Base-by-base conservation (phyloP, 2,888 invertebrate species). In the Phasia obesa region DNA sequence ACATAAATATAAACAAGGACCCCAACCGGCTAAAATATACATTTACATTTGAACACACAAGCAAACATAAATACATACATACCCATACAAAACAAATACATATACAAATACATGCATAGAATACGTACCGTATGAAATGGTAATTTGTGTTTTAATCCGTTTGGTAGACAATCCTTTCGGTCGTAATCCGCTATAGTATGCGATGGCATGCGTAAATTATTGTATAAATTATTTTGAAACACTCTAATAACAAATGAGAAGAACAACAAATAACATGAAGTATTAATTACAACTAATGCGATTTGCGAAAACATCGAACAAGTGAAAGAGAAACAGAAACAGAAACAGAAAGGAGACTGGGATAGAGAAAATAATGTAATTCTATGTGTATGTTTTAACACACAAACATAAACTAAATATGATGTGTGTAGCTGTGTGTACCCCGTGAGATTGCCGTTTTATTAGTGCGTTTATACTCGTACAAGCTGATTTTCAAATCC, bases 251-350 rank as follows among this genome's bases (percentile, higher is more conserved):
- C 76, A 83, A 79, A 83, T 75, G 70, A 44, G 65, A 75, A 70
- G 65, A 75, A 83, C 79, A 77, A 59, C 70, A 70, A 70, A 59
- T 59, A 79, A 76, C 75, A 83, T 79, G 65, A 60, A 76, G 83
- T 83, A 83, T 83, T 83, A 79, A 83, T 83, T 83, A 83, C 83
- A 83, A 83, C 75, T 79, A 83, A 83, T 83, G 79, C 79, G 83
- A 83, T 79, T 83, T 83, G 79, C 51, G 55, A 76, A 76, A 83
- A 67, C 53, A 70, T 21, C 35, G 64, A 64, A 15, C 55, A 67
- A 27, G 69, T 44, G 53, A 47, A 38, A 31, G 9, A 60, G 19
- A 59, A n/a, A 27, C 38, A 35, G 42, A 19, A 47, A 44, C 19
- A 38, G 64, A 7, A 7, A 53, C n/a, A 35, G 11, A 17, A 15